Conservation (phyloP, 1,140 invertebrate species). For the Samia ricini region DNA sequence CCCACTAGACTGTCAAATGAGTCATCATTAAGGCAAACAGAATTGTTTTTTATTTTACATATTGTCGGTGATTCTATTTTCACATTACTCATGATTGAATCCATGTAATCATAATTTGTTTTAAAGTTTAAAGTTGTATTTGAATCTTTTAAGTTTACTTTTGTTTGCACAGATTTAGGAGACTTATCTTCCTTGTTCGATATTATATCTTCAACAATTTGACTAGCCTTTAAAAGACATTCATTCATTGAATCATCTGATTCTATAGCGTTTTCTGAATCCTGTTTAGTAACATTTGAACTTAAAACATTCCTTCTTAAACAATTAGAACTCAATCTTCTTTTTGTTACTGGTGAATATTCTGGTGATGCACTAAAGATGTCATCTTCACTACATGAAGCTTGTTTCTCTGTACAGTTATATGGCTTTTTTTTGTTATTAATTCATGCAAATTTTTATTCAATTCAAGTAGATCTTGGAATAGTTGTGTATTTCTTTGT, state of each 20-base stretch:
- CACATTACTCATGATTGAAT: conserved; percentile 57
- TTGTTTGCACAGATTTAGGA: conserved; percentile 22
- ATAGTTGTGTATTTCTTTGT: conserved; percentile 58
- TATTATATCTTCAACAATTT: conserved; percentile 66
- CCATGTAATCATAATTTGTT: conserved; percentile 57
- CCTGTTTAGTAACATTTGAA: conserved; percentile 59
- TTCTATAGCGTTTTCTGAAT: conserved; percentile 58
- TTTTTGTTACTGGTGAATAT: conserved; percentile 52
- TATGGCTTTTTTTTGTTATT: conserved; percentile 44
- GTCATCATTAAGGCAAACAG: conserved; percentile 60
- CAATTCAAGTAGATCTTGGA: conserved; percentile 64
- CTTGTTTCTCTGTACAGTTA: conserved; percentile 31
- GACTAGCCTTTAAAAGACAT: conserved; percentile 68
- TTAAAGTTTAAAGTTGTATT: conserved; percentile 35
- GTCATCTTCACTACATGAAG: conserved; percentile 59
- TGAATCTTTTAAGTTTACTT: conserved; percentile 21
- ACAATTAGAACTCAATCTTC: conserved; percentile 43
- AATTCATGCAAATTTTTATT: conserved; percentile 68
- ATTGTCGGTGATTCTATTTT: conserved; percentile 53
- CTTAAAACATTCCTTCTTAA: conserved; percentile 63
- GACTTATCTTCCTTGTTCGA: conserved; percentile 30
- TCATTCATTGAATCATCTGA: conserved; percentile 77
- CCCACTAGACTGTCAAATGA: conserved; percentile 73
- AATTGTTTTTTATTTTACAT: conserved; percentile 43
- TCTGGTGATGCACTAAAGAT: conserved; percentile 57